A percentile compares a stretch with the other conserved stretches of the same genome.
Conservation (phyloP, 2,888 invertebrate genomes). For the Vesta saturnalis region DNA sequence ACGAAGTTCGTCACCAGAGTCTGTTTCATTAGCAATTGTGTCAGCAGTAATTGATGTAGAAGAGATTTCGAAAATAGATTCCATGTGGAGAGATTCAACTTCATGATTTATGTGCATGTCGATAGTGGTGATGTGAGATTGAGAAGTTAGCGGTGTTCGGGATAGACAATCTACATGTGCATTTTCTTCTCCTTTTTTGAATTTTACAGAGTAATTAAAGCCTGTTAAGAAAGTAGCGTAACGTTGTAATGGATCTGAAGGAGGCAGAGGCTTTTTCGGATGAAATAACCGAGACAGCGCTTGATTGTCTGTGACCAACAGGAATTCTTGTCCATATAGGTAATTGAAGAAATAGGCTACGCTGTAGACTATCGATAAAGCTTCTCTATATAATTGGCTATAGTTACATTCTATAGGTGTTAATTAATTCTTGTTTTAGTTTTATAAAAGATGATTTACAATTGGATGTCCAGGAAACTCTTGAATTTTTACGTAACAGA, state of each 20-base stretch:
- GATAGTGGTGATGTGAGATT: too few relatives aligned
- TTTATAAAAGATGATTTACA: too few relatives aligned
- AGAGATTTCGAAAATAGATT: too few relatives aligned
- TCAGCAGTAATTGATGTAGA: neutral
- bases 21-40: too few relatives aligned
- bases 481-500: neutral
- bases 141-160: too few relatives aligned
- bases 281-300: neutral
- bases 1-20: too few relatives aligned
- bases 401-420: constrained; percentile 43
- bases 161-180: neutral
- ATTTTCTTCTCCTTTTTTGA: neutral
- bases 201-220: neutral
- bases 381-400: too few relatives aligned
- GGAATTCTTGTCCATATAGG: neutral
- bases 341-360: neutral
- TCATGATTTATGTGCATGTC: too few relatives aligned
- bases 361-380: neutral
- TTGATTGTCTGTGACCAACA: neutral
- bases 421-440: constrained; percentile 29
- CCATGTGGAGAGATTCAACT: too few relatives aligned
- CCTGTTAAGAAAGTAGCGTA: too few relatives aligned
- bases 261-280: neutral
- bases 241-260: neutral
- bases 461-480: too few relatives aligned